Evolutionary conservation across 92 coral and sea anemone species (phyloP).

Genomic region (Porites lobata): DNA sequence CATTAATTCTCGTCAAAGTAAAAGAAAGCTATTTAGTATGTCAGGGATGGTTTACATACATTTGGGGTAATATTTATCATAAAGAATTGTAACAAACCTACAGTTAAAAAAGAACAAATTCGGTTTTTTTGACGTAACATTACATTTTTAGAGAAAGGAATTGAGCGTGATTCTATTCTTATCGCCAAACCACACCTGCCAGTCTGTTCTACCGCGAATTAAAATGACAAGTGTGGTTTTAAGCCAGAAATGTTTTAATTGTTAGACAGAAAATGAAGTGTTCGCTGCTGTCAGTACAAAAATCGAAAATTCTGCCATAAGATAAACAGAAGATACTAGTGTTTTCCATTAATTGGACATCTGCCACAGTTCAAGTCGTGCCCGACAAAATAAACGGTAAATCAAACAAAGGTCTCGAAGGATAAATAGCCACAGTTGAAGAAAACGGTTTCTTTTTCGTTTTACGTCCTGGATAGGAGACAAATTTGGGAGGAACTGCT

Average conservation of each 20-base stretch:
- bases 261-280: background rate
- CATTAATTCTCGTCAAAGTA: constrained; percentile 3
- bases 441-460: constrained; percentile 1
- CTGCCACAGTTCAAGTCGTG: constrained; percentile 11
- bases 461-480: background rate
- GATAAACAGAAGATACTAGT: constrained; percentile 6
- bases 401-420: background rate
- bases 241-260: constrained; percentile 13
- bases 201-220: constrained; percentile 3
- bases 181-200: constrained; percentile 18
- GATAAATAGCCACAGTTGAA: background rate
- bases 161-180: background rate
- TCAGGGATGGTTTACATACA: background rate
- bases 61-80: background rate
- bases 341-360: constrained; percentile 39
- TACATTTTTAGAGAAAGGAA: background rate
- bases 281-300: constrained; percentile 29
- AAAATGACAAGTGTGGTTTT: constrained; percentile 31
- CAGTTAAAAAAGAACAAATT: background rate
- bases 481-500: background rate
- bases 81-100: background rate
- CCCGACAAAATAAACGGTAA: constrained; percentile 6
- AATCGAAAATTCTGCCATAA: constrained; percentile 4
- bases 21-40: background rate
- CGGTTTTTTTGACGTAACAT: background rate